Evolutionary conservation across 2,113 vertebrate genomes (phyloP), one percentile per base, ranked within the genome.

Genomic region (Phrynocephalus versicolor): DNA sequence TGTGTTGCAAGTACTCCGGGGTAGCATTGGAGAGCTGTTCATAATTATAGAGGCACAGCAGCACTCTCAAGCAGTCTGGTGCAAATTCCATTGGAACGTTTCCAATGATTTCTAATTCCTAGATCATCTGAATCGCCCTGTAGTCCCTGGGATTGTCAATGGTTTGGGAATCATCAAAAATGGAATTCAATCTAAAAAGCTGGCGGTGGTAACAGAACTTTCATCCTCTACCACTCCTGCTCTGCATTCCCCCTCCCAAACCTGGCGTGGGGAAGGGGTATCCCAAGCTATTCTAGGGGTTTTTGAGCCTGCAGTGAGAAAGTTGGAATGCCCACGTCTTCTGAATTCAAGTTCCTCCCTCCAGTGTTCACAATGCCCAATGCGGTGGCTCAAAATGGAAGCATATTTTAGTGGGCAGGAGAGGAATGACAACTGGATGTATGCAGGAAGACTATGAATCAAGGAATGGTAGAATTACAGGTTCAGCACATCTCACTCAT

Each of bases 351-450:
- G 64, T 12, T 67, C 27, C 27, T 67, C 25, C 64, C 13, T 13
- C n/a, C 82, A 90, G 62, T 41, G 81, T 90, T 92, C 91, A 89
- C 92, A 89, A 88, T 71, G 84, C 90, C 82, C 88, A 87, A 91
- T 86, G 88, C 89, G 90, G 21, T 89, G 78, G 71, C 5, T 51
- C 45, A 74, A 85, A 93, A 90, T 37, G 45, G 58, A 1, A 23
- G 39, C n/a, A 33, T 9, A 27, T 41, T 37, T 81, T 41, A 73
- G 16, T 35, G 27, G 27, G 30, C 2, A 6, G 71, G 27, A 6
- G n/a, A 33, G 10, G 3, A 1, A 27, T 74, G 58, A 64, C 39
- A 65, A 67, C 37, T 45, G 62, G 62, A 45, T 65, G 27, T 41
- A 16, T 67, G 12, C 25, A 3, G 45, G 37, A 65, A 80, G 37